Base-by-base conservation (phyloP, 2,888 invertebrate genomes). In the Euphydryas editha region DNA sequence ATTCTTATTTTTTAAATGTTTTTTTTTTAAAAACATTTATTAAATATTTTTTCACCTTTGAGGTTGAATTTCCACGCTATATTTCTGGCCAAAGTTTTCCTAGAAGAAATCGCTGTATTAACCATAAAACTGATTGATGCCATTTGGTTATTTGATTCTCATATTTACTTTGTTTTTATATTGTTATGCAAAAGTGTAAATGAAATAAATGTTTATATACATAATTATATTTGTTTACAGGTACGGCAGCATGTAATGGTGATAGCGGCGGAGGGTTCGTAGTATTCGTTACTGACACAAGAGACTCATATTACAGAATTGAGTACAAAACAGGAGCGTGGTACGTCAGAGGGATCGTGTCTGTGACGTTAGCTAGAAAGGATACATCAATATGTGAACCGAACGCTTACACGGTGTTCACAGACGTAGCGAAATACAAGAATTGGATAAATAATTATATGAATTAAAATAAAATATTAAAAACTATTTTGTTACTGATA, bases 261-360 rank as follows among this genome's bases (percentile, higher is more conserved):
- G 93, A 93, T 71, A 93, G 93, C 59, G 93, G 93, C 1, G 91
- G 92, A 55, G 93, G 90, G 0, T 83, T 92, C 69, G 72, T 84
- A 18, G 79, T 93, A 5, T 82, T 83, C 69, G 76, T 82, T 0
- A 80, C 81, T 1, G 81, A 82, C 30, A 67, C 62, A 13, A 37
- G 13, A 7, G 59, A 55, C 2, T 21, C 76, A 0, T 73, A 74
- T 0, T 70, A 69, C 4, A 55, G 30, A 0, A 61, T 75, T 11
- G n/a, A 68, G 3, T 71, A 74, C 7, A 70, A 76, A 0, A 65
- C 76, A 0, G 84, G 82, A 0, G 72, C 82, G 4, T 85, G 80
- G 79, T 75, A 83, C 42, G 68, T 84, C 11, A 74, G 76, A 5
- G 84, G 85, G 0, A 78, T 85, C 4, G 83, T 86, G 0, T 86